Percentiles rank a stretch among this genome's conserved stretches.
Conservation (phyloP, 1,140 invertebrate genomes). For the Temnothorax nylanderi region DNA sequence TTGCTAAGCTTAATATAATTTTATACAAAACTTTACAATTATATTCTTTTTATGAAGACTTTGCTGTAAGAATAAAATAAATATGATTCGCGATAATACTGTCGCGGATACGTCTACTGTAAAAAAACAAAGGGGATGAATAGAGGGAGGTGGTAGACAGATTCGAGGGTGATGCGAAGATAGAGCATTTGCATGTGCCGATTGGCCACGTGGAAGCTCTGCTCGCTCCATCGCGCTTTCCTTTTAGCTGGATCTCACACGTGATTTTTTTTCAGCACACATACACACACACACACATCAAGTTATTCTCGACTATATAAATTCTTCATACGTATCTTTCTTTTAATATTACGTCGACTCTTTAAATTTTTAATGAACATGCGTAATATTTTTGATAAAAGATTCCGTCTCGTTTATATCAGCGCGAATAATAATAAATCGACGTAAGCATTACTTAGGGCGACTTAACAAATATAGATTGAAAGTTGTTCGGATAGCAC, state of each 20-base stretch:
- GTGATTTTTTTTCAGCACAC: constrained; percentile 38
- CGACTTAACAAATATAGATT: constrained; percentile 84
- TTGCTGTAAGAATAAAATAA: constrained; percentile 23
- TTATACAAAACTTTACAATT: neutral
- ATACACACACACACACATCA: neutral
- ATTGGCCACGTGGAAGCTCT: constrained; percentile 80
- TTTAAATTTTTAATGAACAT: neutral
- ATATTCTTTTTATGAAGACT: neutral
- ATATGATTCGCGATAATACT: constrained; percentile 33
- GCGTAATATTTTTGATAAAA: neutral
- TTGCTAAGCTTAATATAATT: neutral
- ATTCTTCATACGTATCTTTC: neutral
- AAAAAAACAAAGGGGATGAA: constrained; percentile 59
- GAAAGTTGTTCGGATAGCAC: constrained; percentile 78
- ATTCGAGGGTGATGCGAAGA: constrained; percentile 61
- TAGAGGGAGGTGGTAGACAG: constrained; percentile 39
- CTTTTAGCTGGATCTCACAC: constrained; percentile 66
- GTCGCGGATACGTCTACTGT: neutral
- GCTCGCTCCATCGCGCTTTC: constrained; percentile 75
- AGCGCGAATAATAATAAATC: constrained; percentile 79
- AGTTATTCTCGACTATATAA: constrained; percentile 1
- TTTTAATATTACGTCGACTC: neutral
- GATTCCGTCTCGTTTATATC: neutral
- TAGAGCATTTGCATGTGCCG: constrained; percentile 85
- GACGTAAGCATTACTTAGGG: constrained; percentile 78